These are phyloP conservation scores for Athrips mouffetella DNA, from an alignment of 2,888 invertebrate genomes.

Conservation along the genomic window DNA sequence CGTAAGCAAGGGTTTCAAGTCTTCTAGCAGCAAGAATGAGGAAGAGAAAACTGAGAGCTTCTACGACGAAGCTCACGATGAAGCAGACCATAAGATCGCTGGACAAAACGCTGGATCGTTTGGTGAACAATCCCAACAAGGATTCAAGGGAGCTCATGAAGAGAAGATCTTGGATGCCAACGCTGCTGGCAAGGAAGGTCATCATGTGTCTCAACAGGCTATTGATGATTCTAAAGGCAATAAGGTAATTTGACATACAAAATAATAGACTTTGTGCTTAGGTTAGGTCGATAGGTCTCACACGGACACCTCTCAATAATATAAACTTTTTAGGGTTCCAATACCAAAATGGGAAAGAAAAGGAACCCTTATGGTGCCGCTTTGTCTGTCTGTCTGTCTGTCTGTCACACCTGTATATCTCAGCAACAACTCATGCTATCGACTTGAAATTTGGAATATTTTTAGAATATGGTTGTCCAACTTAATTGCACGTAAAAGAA, in stretches of 20 bases:
- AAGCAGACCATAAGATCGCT: constrained; percentile 77
- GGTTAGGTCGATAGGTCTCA: background rate
- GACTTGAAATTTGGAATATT: too few species aligned
- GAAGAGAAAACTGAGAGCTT: constrained; percentile 81
- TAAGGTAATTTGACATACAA: constrained; percentile 52
- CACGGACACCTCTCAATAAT: too few species aligned
- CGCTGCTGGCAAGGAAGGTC: constrained; percentile 78
- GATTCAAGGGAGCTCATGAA: constrained; percentile 80
- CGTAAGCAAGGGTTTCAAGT: constrained; percentile 82
- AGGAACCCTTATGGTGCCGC: too few species aligned
- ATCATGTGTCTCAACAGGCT: constrained; percentile 75
- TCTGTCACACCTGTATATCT: too few species aligned
- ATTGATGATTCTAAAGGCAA: constrained; percentile 79
- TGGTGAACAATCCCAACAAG: constrained; percentile 76
- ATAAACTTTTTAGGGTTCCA: too few species aligned
- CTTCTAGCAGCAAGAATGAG: constrained; percentile 82
- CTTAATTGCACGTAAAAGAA: too few species aligned
- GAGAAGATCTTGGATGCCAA: constrained; percentile 77
- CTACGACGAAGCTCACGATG: constrained; percentile 82
- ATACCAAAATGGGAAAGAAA: too few species aligned
- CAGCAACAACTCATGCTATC: too few species aligned
- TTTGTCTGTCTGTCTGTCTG: too few species aligned
- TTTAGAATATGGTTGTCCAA: too few species aligned
- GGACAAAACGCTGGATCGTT: constrained; percentile 78
- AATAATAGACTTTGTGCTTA: background rate